phyloP scores from a whole-genome alignment of 2,888 invertebrate genomes.

The Drosophila silvestris region DNA sequence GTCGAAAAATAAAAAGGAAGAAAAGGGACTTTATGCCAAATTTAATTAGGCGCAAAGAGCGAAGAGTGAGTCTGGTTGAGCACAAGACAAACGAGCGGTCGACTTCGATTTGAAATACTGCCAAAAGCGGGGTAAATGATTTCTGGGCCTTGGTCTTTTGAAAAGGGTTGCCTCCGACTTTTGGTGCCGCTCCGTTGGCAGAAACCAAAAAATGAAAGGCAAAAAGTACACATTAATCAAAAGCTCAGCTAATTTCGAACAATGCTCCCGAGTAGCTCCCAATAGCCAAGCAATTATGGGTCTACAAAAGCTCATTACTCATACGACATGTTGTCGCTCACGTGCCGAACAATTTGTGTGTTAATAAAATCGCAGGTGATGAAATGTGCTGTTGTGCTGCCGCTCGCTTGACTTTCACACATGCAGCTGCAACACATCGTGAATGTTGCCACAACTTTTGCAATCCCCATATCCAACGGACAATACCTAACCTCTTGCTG shows the following conservation, averaged over 20 bases:
- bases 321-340: slow-evolving; percentile 57
- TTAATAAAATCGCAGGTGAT: slow-evolving; percentile 51
- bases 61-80: slow-evolving; percentile 53
- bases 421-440: neutral
- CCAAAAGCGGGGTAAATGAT: slow-evolving; percentile 68
- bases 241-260: slow-evolving; percentile 68
- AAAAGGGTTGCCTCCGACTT: slow-evolving; percentile 70
- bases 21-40: slow-evolving; percentile 78
- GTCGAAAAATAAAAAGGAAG: slow-evolving; percentile 8
- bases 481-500: neutral
- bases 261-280: slow-evolving; percentile 31
- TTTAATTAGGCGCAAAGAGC: slow-evolving; percentile 82
- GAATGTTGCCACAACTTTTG: neutral
- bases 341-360: slow-evolving; percentile 32
- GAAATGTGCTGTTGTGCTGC: slow-evolving; percentile 23
- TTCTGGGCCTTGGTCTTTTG: slow-evolving; percentile 55
- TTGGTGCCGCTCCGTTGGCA: slow-evolving; percentile 32
- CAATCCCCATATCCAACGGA: neutral
- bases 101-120: slow-evolving; percentile 77
- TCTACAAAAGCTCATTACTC: slow-evolving; percentile 55
- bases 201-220: slow-evolving; percentile 36
- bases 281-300: slow-evolving; percentile 37
- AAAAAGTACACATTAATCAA: slow-evolving; percentile 70
- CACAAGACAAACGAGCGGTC: slow-evolving; percentile 79
- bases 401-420: neutral